A percentile compares a stretch with the other conserved stretches of the same genome.
Evolutionary conservation across 2,888 invertebrate species (phyloP).

Genomic region (Lepidochrysops patricia): DNA sequence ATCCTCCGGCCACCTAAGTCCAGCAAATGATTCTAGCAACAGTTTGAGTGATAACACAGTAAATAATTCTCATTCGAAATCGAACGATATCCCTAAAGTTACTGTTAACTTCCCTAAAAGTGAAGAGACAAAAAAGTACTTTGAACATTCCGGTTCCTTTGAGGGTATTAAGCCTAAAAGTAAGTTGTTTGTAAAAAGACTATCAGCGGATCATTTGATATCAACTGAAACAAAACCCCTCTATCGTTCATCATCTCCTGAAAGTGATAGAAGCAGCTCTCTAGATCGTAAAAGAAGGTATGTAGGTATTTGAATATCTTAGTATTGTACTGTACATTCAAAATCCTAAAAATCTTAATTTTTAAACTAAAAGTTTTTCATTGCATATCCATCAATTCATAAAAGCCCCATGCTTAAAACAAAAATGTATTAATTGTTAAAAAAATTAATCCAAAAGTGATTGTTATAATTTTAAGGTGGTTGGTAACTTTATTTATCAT

Average conservation of each 20-base stretch:
- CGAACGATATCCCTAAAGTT: slow-evolving; percentile 61
- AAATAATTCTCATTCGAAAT: slow-evolving; percentile 49
- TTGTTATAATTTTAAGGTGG: background rate
- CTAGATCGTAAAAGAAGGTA: slow-evolving; percentile 64
- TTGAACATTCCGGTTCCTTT: slow-evolving; percentile 65
- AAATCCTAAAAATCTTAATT: too few species aligned
- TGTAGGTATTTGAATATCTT: slow-evolving; percentile 21
- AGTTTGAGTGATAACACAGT: slow-evolving; percentile 53
- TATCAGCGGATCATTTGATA: slow-evolving; percentile 67
- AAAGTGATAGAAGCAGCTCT: slow-evolving; percentile 66
- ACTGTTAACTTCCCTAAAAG: slow-evolving; percentile 58
- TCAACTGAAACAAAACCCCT: slow-evolving; percentile 56
- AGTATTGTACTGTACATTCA: slow-evolving; percentile 12
- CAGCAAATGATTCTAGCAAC: slow-evolving; percentile 48
- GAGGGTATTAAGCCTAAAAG: slow-evolving; percentile 62
- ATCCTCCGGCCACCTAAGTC: slow-evolving; percentile 50
- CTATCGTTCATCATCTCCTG: slow-evolving; percentile 61
- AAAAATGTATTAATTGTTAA: too few species aligned
- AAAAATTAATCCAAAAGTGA: background rate
- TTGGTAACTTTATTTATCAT: background rate
- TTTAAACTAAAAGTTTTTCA: background rate
- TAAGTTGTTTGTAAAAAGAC: slow-evolving; percentile 63
- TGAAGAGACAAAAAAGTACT: slow-evolving; percentile 52
- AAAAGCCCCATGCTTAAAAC: background rate
- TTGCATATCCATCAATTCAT: background rate